Conservation (phyloP, 92 coral and sea anemone species). For the Epizoanthus rinbou region DNA sequence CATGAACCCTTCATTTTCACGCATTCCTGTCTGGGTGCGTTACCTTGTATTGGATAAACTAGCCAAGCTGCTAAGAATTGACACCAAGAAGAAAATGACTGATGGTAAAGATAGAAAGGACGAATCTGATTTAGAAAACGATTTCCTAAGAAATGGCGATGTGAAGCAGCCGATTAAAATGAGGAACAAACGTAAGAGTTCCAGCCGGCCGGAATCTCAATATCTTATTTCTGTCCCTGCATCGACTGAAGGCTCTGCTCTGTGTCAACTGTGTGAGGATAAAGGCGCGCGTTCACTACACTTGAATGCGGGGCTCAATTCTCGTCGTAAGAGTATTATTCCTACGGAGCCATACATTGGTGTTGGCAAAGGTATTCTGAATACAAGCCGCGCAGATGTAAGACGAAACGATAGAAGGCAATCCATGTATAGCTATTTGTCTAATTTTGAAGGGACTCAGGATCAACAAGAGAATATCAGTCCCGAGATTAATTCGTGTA, state of each 20-base stretch:
- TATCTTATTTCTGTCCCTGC: slow-evolving; percentile 16
- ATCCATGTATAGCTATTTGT: slow-evolving; percentile 26
- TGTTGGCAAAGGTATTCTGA: not conserved
- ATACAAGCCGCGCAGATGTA: not conserved
- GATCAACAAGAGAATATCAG: not conserved
- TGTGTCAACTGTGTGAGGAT: slow-evolving; percentile 27
- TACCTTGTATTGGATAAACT: slow-evolving; percentile 69
- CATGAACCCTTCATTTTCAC: slow-evolving; percentile 77
- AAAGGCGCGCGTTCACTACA: slow-evolving; percentile 2
- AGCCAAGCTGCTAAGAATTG: slow-evolving; percentile 64
- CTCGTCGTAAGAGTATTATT: slow-evolving; percentile 4
- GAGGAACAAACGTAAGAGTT: not conserved
- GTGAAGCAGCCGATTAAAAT: slow-evolving; percentile 13
- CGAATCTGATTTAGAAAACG: slow-evolving; percentile 19
- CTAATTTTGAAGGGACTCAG: slow-evolving; percentile 1
- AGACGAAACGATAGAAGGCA: slow-evolving; percentile 4
- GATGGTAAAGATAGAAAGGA: slow-evolving; percentile 36
- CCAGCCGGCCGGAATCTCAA: slow-evolving; percentile 21
- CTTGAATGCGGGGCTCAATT: slow-evolving; percentile 18
- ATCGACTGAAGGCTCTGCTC: not conserved
- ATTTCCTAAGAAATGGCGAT: slow-evolving; percentile 6
- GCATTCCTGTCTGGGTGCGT: slow-evolving; percentile 89
- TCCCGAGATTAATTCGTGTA: slow-evolving; percentile 6
- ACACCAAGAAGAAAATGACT: slow-evolving; percentile 49
- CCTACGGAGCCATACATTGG: not conserved